phyloP scores from a whole-genome alignment of 2,113 vertebrate genomes.

The Falco punctatus region DNA sequence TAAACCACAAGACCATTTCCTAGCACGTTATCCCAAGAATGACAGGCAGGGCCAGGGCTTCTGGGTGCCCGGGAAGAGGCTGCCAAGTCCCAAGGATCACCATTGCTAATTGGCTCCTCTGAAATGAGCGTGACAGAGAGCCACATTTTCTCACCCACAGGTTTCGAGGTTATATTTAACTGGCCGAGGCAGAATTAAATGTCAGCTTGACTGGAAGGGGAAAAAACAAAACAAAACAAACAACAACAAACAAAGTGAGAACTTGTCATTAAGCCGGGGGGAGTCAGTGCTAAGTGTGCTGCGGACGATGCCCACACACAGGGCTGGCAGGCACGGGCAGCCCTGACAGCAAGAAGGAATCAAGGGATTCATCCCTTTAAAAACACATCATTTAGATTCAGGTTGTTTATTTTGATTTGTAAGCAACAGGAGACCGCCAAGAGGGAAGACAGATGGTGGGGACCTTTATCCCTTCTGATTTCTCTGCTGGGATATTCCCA shows the following conservation, averaged over 20 bases:
- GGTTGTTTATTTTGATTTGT: background rate
- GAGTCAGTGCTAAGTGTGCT: background rate
- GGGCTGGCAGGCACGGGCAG: slow-evolving; percentile 18
- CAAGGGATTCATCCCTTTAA: background rate
- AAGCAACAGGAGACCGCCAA: background rate
- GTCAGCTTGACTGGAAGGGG: slow-evolving; percentile 58
- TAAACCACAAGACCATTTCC: slow-evolving; percentile 59
- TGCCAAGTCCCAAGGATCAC: slow-evolving; percentile 66
- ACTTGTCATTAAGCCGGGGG: slow-evolving; percentile 55
- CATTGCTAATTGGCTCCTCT: slow-evolving; percentile 63
- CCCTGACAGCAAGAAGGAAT: background rate
- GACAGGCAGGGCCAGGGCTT: slow-evolving; percentile 50
- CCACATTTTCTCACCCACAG: slow-evolving; percentile 61
- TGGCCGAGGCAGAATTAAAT: slow-evolving; percentile 61
- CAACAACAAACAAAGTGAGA: slow-evolving; percentile 72
- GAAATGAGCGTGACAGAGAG: slow-evolving; percentile 59
- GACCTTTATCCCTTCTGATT: background rate
- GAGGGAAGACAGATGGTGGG: background rate
- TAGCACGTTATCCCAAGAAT: slow-evolving; percentile 45
- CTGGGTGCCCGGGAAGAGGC: slow-evolving; percentile 12
- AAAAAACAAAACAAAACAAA: slow-evolving; percentile 68
- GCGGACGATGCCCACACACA: background rate
- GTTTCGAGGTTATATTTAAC: slow-evolving; percentile 65
- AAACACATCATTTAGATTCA: background rate
- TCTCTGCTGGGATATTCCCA: background rate